Evolutionary conservation across 2,113 vertebrate species (phyloP), one percentile per base, ranked within the genome.

Genomic region (Bolborhynchus lineola): DNA sequence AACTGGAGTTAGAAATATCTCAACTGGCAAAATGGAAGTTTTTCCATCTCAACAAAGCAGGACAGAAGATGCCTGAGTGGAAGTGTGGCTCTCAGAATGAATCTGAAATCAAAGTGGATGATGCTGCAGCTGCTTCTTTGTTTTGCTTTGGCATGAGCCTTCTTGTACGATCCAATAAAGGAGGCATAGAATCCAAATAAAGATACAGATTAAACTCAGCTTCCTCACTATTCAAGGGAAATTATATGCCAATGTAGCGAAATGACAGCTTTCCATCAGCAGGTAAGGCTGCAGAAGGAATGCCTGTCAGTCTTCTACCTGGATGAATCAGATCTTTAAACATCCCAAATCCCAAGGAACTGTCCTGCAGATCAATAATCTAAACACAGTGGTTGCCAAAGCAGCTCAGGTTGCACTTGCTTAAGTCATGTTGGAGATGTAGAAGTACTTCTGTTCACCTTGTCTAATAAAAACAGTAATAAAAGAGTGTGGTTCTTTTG

Each of bases 71-170:
- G 78, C 26, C 20, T 0, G 3, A 46, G 47, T 2, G 9, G 23
- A 64, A 88, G 24, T 0, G 9, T 5, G 15, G 90, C 83, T 68
- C 87, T 57, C 41, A 2, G 3, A 88, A 39, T 2, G 9, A 13
- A 68, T 37, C 49, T 17, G 28, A 44, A 95, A 82, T 80, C 84
- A 10, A 49, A 85, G 74, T 5, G 77, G 62, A 50, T 82, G 82
- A 64, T 44, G 82, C 17, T 29, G 86, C 94, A 95, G 93, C 93
- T 95, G 92, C 89, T 82, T 29, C 89, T 93, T 85, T 91, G 93
- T 82, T 46, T 71, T 23, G 4, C 37, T 86, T 59, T 92, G 95
- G 72, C 68, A 65, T 14, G 57, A 2, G 74, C 77, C 57, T 87
- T 35, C 78, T 14, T n/a, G 74, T 20, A 37, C 28, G 5, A 62